Percentiles rank a stretch among this genome's conserved stretches.
Evolutionary conservation across 1,140 invertebrate genomes (phyloP).

Genomic region (Pseudomyrmex flavicornis): DNA sequence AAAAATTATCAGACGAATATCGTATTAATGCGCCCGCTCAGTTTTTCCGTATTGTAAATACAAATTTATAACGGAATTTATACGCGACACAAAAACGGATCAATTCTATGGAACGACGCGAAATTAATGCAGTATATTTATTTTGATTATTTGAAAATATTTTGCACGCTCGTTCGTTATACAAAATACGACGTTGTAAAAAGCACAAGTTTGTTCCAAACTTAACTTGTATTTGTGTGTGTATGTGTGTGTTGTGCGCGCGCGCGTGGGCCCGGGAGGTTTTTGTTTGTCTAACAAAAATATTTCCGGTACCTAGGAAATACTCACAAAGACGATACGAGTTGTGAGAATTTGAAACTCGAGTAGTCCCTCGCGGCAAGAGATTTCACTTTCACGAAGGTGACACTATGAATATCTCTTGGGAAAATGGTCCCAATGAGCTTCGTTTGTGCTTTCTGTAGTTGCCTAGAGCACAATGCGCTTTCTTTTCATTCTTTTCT

Average conservation of each 20-base stretch:
- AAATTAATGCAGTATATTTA: constrained; percentile 65
- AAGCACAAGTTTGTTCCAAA: neutral
- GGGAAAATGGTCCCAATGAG: constrained; percentile 9
- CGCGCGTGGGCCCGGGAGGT: too few relatives aligned
- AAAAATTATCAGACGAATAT: constrained; percentile 13
- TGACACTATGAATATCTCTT: constrained; percentile 26
- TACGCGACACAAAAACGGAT: constrained; percentile 19
- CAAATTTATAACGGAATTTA: constrained; percentile 49
- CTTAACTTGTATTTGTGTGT: too few relatives aligned
- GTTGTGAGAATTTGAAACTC: neutral
- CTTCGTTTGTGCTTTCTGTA: constrained; percentile 35
- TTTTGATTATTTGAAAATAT: neutral
- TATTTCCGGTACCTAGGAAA: neutral
- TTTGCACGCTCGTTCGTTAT: neutral
- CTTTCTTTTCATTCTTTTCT: neutral
- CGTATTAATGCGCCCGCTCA: neutral
- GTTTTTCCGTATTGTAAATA: constrained; percentile 51
- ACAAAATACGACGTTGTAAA: neutral
- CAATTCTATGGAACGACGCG: constrained; percentile 38
- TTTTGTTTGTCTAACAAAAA: neutral
- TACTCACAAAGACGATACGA: constrained; percentile 5
- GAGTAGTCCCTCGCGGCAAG: neutral
- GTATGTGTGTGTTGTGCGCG: too few relatives aligned
- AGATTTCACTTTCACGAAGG: constrained; percentile 23
- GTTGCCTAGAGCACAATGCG: constrained; percentile 50